These are phyloP conservation scores for Hemiscyllium ocellatum DNA, from an alignment of 2,113 vertebrate species.

Conservation along the genomic window DNA sequence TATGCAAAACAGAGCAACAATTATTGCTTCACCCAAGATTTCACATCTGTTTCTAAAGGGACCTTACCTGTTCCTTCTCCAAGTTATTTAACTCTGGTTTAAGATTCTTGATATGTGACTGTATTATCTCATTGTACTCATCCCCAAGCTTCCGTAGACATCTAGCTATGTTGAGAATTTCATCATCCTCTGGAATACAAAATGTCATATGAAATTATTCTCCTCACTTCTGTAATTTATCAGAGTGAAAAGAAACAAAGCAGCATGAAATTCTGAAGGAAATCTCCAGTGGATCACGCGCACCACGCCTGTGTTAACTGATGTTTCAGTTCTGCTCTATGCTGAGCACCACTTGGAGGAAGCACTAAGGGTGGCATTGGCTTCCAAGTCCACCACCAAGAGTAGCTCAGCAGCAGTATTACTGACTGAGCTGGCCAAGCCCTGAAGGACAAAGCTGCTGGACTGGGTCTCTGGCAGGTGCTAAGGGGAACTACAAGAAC, in stretches of 20 bases:
- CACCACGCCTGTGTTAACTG: too few relatives aligned
- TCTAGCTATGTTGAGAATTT: background rate
- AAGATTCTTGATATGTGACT: background rate
- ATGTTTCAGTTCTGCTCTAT: too few relatives aligned
- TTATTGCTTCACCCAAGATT: background rate
- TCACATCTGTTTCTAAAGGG: background rate
- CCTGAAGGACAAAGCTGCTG: too few relatives aligned
- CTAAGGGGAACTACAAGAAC: too few relatives aligned
- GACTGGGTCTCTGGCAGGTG: too few relatives aligned
- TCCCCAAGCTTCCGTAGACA: conserved; percentile 2
- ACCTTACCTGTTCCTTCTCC: background rate
- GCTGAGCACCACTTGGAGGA: too few relatives aligned
- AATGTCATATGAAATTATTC: background rate
- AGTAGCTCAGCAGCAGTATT: too few relatives aligned
- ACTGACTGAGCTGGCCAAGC: too few relatives aligned
- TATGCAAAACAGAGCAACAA: background rate
- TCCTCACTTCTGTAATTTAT: background rate
- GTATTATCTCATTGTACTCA: background rate
- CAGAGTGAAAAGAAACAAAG: background rate
- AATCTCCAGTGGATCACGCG: too few relatives aligned
- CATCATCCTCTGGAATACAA: background rate
- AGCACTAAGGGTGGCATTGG: too few relatives aligned
- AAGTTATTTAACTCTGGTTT: background rate
- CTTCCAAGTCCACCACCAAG: too few relatives aligned
- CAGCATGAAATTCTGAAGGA: background rate